These are phyloP conservation scores for Helicoverpa assulta DNA, from an alignment of 2,888 invertebrate genomes.

Conservation along the genomic window DNA sequence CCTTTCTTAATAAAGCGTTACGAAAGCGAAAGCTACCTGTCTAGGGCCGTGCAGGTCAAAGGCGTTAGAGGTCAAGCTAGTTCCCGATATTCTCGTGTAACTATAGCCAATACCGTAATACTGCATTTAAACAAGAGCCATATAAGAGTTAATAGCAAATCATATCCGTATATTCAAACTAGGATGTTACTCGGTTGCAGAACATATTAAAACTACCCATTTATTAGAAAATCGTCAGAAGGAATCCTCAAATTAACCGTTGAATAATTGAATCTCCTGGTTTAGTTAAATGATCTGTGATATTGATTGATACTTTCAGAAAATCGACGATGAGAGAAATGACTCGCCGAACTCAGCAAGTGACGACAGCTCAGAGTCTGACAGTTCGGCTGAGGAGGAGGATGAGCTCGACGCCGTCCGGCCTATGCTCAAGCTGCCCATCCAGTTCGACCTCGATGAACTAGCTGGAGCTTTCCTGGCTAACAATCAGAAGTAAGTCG, in stretches of 20 bases:
- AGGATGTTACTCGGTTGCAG: too few species aligned
- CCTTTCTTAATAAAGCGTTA: constrained; percentile 28
- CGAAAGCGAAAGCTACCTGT: constrained; percentile 54
- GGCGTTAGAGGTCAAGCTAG: constrained; percentile 35
- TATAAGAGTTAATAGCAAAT: constrained; percentile 8
- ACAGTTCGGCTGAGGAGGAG: constrained; percentile 91
- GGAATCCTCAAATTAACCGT: too few species aligned
- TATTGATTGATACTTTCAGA: constrained; percentile 73
- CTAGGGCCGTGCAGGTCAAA: constrained; percentile 51
- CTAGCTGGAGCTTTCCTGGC: constrained; percentile 94
- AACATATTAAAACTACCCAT: too few species aligned
- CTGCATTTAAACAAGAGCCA: neutral
- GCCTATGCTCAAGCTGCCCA: constrained; percentile 93
- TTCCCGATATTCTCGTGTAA: constrained; percentile 15
- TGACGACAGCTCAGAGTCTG: constrained; percentile 89
- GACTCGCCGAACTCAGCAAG: constrained; percentile 78
- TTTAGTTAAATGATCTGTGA: neutral
- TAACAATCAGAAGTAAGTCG: constrained; percentile 91
- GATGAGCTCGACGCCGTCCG: constrained; percentile 90
- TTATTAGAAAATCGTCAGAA: too few species aligned
- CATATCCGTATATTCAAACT: constrained; percentile 9
- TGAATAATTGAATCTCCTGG: neutral
- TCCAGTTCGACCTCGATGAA: constrained; percentile 95
- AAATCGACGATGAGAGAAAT: constrained; percentile 83
- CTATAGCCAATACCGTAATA: constrained; percentile 12